These are phyloP conservation scores for Leucophenga maculata DNA, from an alignment of 2,888 invertebrate species.

Conservation along the genomic window DNA sequence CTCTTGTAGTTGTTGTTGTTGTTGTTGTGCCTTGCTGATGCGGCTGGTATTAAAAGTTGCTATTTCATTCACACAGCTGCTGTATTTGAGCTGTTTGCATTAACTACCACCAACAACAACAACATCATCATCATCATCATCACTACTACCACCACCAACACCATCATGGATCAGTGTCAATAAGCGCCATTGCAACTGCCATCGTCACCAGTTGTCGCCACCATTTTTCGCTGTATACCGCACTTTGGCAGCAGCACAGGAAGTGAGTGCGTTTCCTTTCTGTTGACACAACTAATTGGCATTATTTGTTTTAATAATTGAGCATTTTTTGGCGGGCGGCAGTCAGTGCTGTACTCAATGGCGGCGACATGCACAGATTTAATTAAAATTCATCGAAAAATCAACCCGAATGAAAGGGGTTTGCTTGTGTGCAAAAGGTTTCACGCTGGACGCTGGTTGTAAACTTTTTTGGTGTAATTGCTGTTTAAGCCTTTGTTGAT, in stretches of 20 bases:
- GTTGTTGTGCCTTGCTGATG: no score
- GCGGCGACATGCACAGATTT: slow-evolving; percentile 62
- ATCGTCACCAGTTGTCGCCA: not conserved
- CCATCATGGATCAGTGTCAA: not conserved
- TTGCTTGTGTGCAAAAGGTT: not conserved
- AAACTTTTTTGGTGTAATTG: no score
- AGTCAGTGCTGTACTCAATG: no score
- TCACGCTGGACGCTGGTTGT: no score
- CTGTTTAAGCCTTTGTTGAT: slow-evolving; percentile 40
- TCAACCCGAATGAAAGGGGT: slow-evolving; percentile 12
- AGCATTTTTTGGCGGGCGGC: slow-evolving; percentile 57
- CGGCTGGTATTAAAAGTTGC: not conserved
- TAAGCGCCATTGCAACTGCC: slow-evolving; percentile 21
- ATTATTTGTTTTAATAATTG: slow-evolving; percentile 71
- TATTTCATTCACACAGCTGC: slow-evolving; percentile 30
- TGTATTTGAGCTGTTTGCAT: not conserved
- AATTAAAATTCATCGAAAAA: slow-evolving; percentile 55
- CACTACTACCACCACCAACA: not conserved
- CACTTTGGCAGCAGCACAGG: no score
- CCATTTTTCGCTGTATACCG: not conserved
- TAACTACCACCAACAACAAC: not conserved
- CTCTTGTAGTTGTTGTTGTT: no score
- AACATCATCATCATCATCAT: not conserved
- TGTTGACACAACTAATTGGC: slow-evolving; percentile 71
- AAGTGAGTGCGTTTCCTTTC: slow-evolving; percentile 16